phyloP scores from a whole-genome alignment of 2,797 vertebrate genomes.

The Neoniphon sammara region DNA sequence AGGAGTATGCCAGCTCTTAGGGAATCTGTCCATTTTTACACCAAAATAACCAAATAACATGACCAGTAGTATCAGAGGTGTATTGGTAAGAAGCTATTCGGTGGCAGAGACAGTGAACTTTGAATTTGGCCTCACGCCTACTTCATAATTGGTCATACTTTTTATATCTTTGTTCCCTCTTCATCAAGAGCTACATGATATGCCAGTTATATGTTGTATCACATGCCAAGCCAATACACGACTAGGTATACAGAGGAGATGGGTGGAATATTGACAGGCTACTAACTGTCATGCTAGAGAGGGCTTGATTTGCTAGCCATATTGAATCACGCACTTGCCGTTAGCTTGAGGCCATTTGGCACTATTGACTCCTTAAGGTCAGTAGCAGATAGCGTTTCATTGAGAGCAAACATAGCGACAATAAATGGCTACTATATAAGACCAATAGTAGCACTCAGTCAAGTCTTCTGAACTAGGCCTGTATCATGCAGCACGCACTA shows the following conservation, averaged over 20 bases:
- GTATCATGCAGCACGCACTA: too few relatives aligned
- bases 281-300: conserved; percentile 25
- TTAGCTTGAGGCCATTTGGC: not conserved
- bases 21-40: not conserved
- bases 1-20: not conserved
- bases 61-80: not conserved
- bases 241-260: conserved; percentile 9
- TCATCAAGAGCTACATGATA: not conserved
- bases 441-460: not conserved
- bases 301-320: conserved; percentile 1
- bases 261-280: conserved; percentile 15
- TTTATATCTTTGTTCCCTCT: conserved; percentile 10
- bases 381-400: not conserved
- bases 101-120: conserved; percentile 31
- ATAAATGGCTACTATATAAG: not conserved
- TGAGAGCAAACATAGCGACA: not conserved
- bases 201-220: not conserved
- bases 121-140: not conserved
- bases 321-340: not conserved
- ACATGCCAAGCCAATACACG: conserved; percentile 7
- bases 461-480: not conserved
- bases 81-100: not conserved
- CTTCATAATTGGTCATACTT: not conserved
- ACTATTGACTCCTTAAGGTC: not conserved
- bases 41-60: not conserved